Evolutionary conservation across 2,888 invertebrate species (phyloP).

Genomic region (Lepidonotus clava): DNA sequence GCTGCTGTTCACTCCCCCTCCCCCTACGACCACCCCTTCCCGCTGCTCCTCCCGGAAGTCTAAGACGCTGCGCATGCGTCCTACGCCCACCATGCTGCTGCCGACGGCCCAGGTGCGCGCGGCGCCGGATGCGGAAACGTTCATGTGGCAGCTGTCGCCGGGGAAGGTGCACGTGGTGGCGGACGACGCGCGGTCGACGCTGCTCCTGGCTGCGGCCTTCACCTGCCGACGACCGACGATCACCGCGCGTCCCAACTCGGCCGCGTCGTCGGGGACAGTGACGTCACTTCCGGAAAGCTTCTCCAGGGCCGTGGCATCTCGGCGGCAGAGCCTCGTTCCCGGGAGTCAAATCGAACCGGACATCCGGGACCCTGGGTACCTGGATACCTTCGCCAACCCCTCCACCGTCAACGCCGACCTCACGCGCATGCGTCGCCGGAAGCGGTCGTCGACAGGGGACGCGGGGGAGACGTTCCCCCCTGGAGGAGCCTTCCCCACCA

Average conservation of each 20-base stretch:
- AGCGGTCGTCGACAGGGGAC: neutral
- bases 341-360: neutral
- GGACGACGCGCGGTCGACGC: neutral
- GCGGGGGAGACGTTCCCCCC: too few relatives aligned
- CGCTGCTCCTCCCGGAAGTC: neutral
- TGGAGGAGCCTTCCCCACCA: too few relatives aligned
- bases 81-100: constrained; percentile 31
- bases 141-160: neutral
- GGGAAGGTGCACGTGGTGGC: neutral
- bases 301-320: neutral
- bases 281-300: neutral
- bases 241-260: neutral
- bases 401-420: neutral
- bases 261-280: neutral
- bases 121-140: neutral
- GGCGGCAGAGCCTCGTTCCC: neutral
- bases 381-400: constrained; percentile 27
- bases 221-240: neutral
- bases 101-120: constrained; percentile 1
- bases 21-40: neutral
- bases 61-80: neutral
- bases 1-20: neutral
- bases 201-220: neutral
- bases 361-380: neutral
- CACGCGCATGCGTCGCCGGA: neutral